A percentile compares a stretch with the other conserved stretches of the same genome.
Evolutionary conservation across 2,888 invertebrate genomes (phyloP).

Genomic region (Xestia sexstrigata): DNA sequence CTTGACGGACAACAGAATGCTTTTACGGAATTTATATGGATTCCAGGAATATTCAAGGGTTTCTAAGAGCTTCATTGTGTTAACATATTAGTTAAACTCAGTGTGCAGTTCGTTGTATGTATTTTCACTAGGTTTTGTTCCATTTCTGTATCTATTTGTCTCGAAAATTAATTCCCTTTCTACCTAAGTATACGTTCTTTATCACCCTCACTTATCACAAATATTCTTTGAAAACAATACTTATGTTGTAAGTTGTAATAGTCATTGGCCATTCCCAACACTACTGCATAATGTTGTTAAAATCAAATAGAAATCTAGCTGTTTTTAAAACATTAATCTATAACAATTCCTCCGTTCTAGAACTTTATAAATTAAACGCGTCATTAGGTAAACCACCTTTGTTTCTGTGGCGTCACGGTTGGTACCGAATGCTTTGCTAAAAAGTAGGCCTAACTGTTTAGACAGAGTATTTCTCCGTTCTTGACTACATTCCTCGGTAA

Average conservation of each 20-base stretch:
- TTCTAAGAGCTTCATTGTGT: slow-evolving; percentile 34
- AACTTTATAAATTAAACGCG: slow-evolving; percentile 54
- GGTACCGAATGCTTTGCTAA: slow-evolving; percentile 76
- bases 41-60: slow-evolving; percentile 48
- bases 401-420: slow-evolving; percentile 74
- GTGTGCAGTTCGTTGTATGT: not conserved
- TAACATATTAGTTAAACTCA: not conserved
- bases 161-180: not conserved
- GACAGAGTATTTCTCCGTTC: slow-evolving; percentile 77
- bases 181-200: not conserved
- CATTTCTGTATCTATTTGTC: not conserved
- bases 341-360: slow-evolving; percentile 7
- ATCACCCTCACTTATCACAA: not conserved
- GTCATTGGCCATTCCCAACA: slow-evolving; percentile 1
- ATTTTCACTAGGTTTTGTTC: not conserved
- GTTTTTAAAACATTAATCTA: slow-evolving; percentile 11
- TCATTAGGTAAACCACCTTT: slow-evolving; percentile 70
- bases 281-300: slow-evolving; percentile 3
- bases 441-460: slow-evolving; percentile 86
- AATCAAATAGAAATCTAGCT: slow-evolving; percentile 1
- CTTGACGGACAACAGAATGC: slow-evolving; percentile 26
- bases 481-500: slow-evolving; percentile 76
- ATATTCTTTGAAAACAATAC: not conserved
- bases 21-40: slow-evolving; percentile 54
- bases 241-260: not conserved